Base-by-base conservation (phyloP, 2,113 vertebrate genomes). In the Catharus bicknelli region DNA sequence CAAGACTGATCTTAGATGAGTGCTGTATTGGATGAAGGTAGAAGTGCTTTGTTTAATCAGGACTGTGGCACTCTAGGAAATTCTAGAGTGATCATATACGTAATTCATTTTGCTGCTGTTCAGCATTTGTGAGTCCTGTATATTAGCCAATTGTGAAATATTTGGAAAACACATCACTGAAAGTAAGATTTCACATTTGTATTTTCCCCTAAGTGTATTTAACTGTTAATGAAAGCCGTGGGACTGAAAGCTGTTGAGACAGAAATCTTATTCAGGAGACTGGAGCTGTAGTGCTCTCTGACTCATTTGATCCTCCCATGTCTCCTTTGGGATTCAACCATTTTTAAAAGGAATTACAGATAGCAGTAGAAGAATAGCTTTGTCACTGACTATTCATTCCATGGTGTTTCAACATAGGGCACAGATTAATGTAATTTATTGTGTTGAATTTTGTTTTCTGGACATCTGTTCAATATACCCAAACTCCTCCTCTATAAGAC, bases 261-360 rank as follows among this genome's bases (percentile, higher is more conserved):
- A 88, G 90, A 86, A 90, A 78, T 95, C 93, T 95, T 91, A 94
- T 95, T 94, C 91, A 91, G 82, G 88, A 95, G 85, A 73, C 94
- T 83, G 59, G 57, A 94, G 79, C 91, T 92, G 91, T 91, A 91
- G 90, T 94, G 91, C 82, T 94, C 90, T 94, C 90, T 92, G 90
- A 96, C 91, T 96, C 85, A 92, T 94, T 94, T 93, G 90, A 94
- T 94, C 91, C 91, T 94, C 72, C 54, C 9, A 64, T 80, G n/a
- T 83, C 79, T 84, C 87, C 95, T 88, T 17, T 70, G 96, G 90
- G 93, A 94, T 80, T 94, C 67, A 72, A 48, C 82, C 64, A 48
- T 95, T 94, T 95, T 94, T 90, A 55, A 96, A 89, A 93, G 93
- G 95, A 94, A 94, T 95, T 95, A 77, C 84, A 94, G 93, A 95